Conservation (phyloP, 2,113 vertebrate species). For the Notothenia rossii region DNA sequence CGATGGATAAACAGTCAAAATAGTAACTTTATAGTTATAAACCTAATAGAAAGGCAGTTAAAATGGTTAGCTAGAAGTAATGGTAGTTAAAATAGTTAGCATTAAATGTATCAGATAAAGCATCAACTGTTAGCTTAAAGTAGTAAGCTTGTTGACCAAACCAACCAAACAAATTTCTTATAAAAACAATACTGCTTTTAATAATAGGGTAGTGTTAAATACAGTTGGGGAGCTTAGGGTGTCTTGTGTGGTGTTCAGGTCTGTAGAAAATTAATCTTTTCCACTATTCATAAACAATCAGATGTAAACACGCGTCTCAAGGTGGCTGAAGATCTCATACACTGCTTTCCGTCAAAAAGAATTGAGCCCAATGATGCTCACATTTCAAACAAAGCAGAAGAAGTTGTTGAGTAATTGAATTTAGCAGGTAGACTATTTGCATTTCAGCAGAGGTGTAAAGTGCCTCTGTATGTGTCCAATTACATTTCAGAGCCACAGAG, state of each 20-base stretch:
- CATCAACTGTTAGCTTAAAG: too few relatives aligned
- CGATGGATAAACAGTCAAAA: too few relatives aligned
- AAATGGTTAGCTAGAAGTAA: not conserved
- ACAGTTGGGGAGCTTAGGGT: not conserved
- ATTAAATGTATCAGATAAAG: not conserved
- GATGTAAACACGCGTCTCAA: not conserved
- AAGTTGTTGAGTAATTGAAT: conserved; percentile 22
- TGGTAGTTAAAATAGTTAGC: not conserved
- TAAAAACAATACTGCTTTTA: too few relatives aligned
- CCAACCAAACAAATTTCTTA: too few relatives aligned
- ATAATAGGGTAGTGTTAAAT: too few relatives aligned
- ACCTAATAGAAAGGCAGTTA: too few relatives aligned
- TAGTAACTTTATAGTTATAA: too few relatives aligned
- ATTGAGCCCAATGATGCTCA: not conserved
- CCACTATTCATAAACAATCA: conserved; percentile 29
- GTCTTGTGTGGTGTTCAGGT: not conserved
- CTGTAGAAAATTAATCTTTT: conserved; percentile 1
- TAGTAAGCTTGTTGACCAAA: too few relatives aligned
- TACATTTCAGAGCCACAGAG: conserved; percentile 39
- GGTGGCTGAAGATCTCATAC: not conserved
- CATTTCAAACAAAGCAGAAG: conserved; percentile 25
- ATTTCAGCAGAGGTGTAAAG: conserved; percentile 51
- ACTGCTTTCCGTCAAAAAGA: not conserved
- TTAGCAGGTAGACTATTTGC: conserved; percentile 18
- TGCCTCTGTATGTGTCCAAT: conserved; percentile 30